Percentiles rank a stretch among this genome's conserved stretches.
These are phyloP conservation scores for Centropyge bicolor DNA, from an alignment of 2,797 vertebrate genomes.

Conservation along the genomic window DNA sequence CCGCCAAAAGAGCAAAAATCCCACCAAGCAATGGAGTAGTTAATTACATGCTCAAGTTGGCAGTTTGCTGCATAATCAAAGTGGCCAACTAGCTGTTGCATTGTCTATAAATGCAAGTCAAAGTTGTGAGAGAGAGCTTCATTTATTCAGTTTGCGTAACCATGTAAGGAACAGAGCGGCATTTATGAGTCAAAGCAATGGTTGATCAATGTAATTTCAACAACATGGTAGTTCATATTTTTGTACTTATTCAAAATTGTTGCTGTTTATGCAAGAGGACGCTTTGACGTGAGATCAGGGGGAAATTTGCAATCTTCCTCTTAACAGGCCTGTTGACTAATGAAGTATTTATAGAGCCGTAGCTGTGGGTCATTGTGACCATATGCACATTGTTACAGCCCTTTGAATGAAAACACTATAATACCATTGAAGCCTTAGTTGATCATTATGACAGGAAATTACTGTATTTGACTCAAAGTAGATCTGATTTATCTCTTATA, in stretches of 20 bases:
- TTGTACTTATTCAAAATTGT: neutral
- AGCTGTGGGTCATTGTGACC: neutral
- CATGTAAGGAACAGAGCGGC: neutral
- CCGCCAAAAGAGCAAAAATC: slow-evolving; percentile 31
- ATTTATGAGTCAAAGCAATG: neutral
- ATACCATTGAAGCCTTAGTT: slow-evolving; percentile 1
- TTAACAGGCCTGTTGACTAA: neutral
- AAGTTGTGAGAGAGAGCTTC: neutral
- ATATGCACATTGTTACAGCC: neutral
- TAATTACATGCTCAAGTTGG: slow-evolving; percentile 42
- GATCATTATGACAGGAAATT: neutral
- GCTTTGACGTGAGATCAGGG: too few relatives aligned
- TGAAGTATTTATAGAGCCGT: slow-evolving; percentile 10
- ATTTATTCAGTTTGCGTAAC: neutral
- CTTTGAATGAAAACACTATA: neutral
- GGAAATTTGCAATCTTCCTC: neutral
- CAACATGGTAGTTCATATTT: neutral
- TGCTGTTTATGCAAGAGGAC: neutral
- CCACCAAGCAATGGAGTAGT: slow-evolving; percentile 13
- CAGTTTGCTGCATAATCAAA: slow-evolving; percentile 26
- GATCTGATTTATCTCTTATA: neutral
- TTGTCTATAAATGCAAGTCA: slow-evolving; percentile 14
- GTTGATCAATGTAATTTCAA: neutral
- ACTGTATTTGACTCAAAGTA: neutral
- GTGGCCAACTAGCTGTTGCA: neutral